A percentile compares a stretch with the other conserved stretches of the same genome.
phyloP scores from a whole-genome alignment of 2,797 vertebrate species.

The Adelosebastes latens region DNA sequence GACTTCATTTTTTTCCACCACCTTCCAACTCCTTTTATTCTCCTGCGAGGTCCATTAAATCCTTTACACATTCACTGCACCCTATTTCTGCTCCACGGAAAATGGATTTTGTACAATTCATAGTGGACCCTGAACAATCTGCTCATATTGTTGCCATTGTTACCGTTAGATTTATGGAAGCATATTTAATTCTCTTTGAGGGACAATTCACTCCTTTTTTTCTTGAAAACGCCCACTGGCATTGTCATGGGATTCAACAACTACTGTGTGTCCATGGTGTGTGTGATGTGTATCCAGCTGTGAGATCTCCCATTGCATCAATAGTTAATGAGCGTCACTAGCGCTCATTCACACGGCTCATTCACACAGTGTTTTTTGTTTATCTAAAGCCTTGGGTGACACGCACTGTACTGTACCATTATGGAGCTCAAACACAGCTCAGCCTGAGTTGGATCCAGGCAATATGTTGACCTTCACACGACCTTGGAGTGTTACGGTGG shows the following conservation, averaged over 20 bases:
- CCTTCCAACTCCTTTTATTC: constrained; percentile 36
- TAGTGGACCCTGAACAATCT: constrained; percentile 27
- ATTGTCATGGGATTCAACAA: constrained; percentile 20
- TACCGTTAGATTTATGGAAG: constrained; percentile 6
- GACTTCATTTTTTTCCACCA: constrained; percentile 39
- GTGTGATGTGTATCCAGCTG: constrained; percentile 69
- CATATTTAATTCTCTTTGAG: constrained; percentile 1
- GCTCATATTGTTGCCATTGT: constrained; percentile 34
- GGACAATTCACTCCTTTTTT: neutral
- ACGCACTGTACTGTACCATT: neutral
- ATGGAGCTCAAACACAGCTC: constrained; percentile 11
- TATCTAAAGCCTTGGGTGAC: constrained; percentile 35
- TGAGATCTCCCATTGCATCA: constrained; percentile 70
- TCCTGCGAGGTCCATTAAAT: constrained; percentile 17
- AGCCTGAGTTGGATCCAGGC: neutral
- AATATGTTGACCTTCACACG: constrained; percentile 68
- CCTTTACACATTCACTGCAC: constrained; percentile 19
- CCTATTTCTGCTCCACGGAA: constrained; percentile 29
- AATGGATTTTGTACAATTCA: constrained; percentile 49
- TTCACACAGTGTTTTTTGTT: constrained; percentile 68
- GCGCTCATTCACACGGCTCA: constrained; percentile 43
- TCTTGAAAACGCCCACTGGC: neutral
- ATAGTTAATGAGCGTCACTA: constrained; percentile 77
- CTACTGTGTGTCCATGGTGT: constrained; percentile 10
- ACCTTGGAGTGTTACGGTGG: constrained; percentile 57